Evolutionary conservation across 2,888 invertebrate genomes (phyloP), one percentile per base, ranked within the genome.

Genomic region (Julus scanicus): DNA sequence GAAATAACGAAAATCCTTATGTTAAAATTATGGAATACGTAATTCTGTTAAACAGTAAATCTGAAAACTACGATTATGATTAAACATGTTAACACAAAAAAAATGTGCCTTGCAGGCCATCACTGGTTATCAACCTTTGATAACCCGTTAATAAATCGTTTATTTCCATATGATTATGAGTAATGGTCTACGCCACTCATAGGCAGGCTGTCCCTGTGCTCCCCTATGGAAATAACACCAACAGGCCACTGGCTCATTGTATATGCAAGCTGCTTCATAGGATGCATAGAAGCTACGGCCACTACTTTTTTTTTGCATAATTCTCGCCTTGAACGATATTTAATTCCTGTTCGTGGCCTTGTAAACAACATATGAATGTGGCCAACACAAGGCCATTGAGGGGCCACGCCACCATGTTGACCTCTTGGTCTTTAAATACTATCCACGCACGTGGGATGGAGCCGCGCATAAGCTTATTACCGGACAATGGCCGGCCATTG

Each of bases 271-370:
- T 53, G 53, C 53, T 11, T 53, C 6, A 5, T 44, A 53, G 53
- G 53, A 15, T 53, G 53, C 53, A 53, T 53, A 53, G 17, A 15
- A 53, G 53, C 53, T 5, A 53, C 53, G 53, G 13, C 53, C 13
- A 53, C 53, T 53, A 53, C 53, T 53, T 53, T 53, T 53, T 63
- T 63, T 63, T 6, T 63, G 63, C 63, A 63, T 63, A n/a, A 63
- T n/a, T n/a, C n/a, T 63, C 63, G 63, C 63, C 63, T 63, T 63
- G 63, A 63, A 63, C n/a, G 63, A 63, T 63, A 63, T 63, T 63
- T 63, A 63, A 63, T 63, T 63, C 63, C 63, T 63, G n/a, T 63
- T 63, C 63, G n/a, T 63, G 63, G n/a, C 63, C 63, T 63, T 63
- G 63, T 63, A n/a, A 63, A 63, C 63, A 63, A n/a, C 2, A 29